phyloP scores from a whole-genome alignment of 1,140 invertebrate species.

The Drosophila burlai region DNA sequence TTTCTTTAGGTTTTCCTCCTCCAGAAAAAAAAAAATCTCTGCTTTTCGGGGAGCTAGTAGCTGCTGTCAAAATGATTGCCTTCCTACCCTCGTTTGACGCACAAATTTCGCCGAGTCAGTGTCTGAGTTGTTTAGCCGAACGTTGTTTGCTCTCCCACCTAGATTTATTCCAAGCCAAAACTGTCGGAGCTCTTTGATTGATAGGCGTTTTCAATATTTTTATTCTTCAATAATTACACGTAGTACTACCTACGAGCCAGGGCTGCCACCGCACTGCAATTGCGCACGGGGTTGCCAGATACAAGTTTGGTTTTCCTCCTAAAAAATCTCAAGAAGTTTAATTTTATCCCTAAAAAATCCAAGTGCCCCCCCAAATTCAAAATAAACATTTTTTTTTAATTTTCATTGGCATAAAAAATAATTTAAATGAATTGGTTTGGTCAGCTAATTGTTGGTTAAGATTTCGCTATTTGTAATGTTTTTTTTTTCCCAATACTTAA shows the following conservation, averaged over 20 bases:
- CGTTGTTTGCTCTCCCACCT: constrained; percentile 40
- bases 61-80: constrained; percentile 26
- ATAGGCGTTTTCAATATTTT: constrained; percentile 40
- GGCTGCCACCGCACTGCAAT: constrained; percentile 1
- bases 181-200: neutral
- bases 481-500: no score
- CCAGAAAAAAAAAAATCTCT: constrained; percentile 16
- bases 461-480: no score
- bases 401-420: no score
- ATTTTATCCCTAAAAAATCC: no score
- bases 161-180: constrained; percentile 21
- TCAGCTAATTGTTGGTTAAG: no score
- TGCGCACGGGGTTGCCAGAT: no score
- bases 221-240: constrained; percentile 50
- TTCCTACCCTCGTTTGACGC: constrained; percentile 13
- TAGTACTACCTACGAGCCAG: constrained; percentile 25
- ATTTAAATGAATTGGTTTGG: no score
- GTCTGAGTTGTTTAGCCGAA: constrained; percentile 29
- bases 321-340: no score
- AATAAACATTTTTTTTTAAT: no score
- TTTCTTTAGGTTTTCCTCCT: neutral
- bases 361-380: no score
- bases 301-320: no score
- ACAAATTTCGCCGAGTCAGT: constrained; percentile 34
- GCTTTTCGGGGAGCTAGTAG: constrained; percentile 5